phyloP scores from a whole-genome alignment of 2,888 invertebrate genomes.

The Labia minor region DNA sequence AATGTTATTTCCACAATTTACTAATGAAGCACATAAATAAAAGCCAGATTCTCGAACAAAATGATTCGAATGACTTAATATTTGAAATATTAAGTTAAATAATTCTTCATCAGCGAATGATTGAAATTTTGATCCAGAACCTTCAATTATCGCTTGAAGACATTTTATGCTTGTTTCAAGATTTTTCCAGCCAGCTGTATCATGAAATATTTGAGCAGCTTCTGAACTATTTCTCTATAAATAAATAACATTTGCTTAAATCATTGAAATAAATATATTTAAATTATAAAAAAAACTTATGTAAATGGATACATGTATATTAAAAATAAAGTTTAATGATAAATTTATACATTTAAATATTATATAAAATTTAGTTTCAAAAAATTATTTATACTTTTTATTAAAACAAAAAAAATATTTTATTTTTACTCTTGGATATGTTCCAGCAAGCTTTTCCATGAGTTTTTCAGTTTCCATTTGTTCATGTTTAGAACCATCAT shows the following conservation, averaged over 20 bases:
- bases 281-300: not conserved
- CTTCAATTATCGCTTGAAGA: slow-evolving; percentile 39
- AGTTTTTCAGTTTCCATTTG: slow-evolving; percentile 28
- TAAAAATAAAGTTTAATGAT: not conserved
- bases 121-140: slow-evolving; percentile 37
- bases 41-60: slow-evolving; percentile 44
- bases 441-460: slow-evolving; percentile 28
- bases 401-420: no score
- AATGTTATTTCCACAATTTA: slow-evolving; percentile 34
- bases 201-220: slow-evolving; percentile 41
- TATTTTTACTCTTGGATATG: slow-evolving; percentile 28
- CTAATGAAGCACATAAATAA: slow-evolving; percentile 38
- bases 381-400: no score
- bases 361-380: no score
- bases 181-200: slow-evolving; percentile 43
- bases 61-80: slow-evolving; percentile 40
- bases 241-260: slow-evolving; percentile 16
- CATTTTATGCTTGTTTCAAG: slow-evolving; percentile 45
- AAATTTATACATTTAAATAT: not conserved
- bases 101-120: slow-evolving; percentile 36
- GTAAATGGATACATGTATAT: not conserved
- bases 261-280: no score
- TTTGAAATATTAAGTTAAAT: slow-evolving; percentile 38
- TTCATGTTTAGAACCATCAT: slow-evolving; percentile 27
- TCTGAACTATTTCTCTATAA: slow-evolving; percentile 34